phyloP scores from a whole-genome alignment of 2,888 invertebrate species.

The Synanthedon vespiformis region DNA sequence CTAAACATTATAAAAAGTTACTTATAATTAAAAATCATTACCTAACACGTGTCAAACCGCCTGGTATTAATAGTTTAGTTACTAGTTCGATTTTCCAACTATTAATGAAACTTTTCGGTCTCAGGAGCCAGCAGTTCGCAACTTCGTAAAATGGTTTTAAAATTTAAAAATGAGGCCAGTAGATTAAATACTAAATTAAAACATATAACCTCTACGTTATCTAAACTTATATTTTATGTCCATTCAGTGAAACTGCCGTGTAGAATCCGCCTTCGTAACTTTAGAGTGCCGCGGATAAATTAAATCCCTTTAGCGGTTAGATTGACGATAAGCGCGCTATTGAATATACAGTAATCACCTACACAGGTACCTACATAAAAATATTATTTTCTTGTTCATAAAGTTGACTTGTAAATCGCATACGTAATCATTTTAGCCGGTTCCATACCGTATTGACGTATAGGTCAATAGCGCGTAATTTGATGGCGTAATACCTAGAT shows the following conservation, averaged over 20 bases:
- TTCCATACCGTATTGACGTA: slow-evolving; percentile 15
- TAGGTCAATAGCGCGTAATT: slow-evolving; percentile 42
- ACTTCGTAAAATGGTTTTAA: too few species aligned
- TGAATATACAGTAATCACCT: slow-evolving; percentile 27
- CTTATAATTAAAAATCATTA: too few species aligned
- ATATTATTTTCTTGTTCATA: neutral
- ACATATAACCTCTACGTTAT: neutral
- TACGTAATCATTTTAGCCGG: neutral
- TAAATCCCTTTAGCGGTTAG: slow-evolving; percentile 58
- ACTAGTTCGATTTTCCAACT: too few species aligned
- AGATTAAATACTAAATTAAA: too few species aligned
- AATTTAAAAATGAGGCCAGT: too few species aligned
- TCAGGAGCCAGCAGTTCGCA: too few species aligned
- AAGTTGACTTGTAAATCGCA: neutral
- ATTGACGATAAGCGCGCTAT: slow-evolving; percentile 35
- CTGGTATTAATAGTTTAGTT: too few species aligned
- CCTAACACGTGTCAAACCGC: too few species aligned
- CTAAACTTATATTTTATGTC: slow-evolving; percentile 5
- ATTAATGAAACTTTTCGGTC: too few species aligned
- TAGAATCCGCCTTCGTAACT: slow-evolving; percentile 60
- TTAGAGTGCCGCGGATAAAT: slow-evolving; percentile 57
- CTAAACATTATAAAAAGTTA: too few species aligned
- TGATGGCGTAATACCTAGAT: slow-evolving; percentile 48
- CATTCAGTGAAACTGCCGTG: slow-evolving; percentile 32
- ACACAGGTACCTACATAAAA: neutral